Evolutionary conservation across 2,797 vertebrate species (phyloP), one percentile per base, ranked within the genome.

Genomic region (Coracias cyanogaster): DNA sequence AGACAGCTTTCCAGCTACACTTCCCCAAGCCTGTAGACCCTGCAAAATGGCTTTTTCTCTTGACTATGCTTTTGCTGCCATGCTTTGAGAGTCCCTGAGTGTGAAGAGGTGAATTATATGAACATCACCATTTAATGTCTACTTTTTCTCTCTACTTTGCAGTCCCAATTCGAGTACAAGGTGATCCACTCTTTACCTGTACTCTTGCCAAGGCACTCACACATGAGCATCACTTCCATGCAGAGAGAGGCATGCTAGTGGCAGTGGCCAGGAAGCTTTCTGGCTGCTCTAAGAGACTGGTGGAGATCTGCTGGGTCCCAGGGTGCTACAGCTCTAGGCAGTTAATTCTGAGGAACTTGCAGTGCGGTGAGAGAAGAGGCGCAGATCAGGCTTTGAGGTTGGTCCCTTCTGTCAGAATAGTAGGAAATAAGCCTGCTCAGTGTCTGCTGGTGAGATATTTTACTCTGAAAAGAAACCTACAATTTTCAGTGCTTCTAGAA

Each of bases 211-310:
- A 10, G 15, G 21, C 25, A 4, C 45, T 94, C 45, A 10, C 15
- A 25, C 1, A 0, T 3, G 9, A 67, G 21, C 10, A 10, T 72
- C 2, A 0, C 48, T 86, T 89, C 39, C 35, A 7, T 31, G 6
- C 43, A 49, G 54, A 69, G 49, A 67, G 37, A 66, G 11, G 48
- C 7, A 2, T 2, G 1, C 51, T 35, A 28, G 1, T 69, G 35
- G 28, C 31, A 61, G 22, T 0, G 4, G 14, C 22, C 61, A 61
- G 43, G 48, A 43, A 85, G 15, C 4, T 49, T 70, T 65, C 33
- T 54, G 65, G 11, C 39, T 58, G n/a, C 2, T 79, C 62, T 33
- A 4, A 55, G 58, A 72, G 25, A 6, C 12, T 15, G 26, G 5
- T 55, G 46, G 77, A 57, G 71, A 24, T 51, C n/a, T 54, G 1